phyloP scores from a whole-genome alignment of 2,113 vertebrate genomes.

The Romanogobio albipinnatus region DNA sequence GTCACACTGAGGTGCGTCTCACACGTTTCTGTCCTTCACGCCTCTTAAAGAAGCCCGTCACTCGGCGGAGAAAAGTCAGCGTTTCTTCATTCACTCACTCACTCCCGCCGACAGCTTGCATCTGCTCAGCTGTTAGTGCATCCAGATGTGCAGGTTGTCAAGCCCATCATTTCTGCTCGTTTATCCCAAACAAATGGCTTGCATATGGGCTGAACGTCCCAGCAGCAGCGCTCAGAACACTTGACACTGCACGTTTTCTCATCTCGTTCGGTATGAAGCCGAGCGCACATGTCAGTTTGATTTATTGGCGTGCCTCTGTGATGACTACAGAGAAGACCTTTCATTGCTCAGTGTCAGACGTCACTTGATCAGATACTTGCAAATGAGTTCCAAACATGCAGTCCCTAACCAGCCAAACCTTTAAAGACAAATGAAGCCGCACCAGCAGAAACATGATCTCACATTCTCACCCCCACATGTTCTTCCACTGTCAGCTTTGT shows the following conservation, averaged over 20 bases:
- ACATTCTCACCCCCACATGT: neutral
- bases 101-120: neutral
- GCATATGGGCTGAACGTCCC: neutral
- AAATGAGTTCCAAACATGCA: too few species aligned
- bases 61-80: neutral
- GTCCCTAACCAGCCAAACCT: neutral
- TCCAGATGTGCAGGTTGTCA: slow-evolving; percentile 28
- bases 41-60: neutral
- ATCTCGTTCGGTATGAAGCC: neutral
- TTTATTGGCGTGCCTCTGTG: neutral
- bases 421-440: neutral
- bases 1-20: neutral
- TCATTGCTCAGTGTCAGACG: neutral
- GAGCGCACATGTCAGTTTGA: slow-evolving; percentile 13
- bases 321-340: slow-evolving; percentile 20
- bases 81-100: neutral
- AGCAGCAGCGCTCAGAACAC: neutral
- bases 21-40: neutral
- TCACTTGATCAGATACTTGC: too few species aligned
- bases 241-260: neutral
- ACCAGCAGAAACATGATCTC: neutral
- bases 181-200: neutral
- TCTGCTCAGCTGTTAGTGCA: neutral
- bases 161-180: slow-evolving; percentile 6
- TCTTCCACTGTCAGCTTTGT: neutral